phyloP scores from a whole-genome alignment of 2,797 vertebrate genomes.

The Miichthys miiuy region DNA sequence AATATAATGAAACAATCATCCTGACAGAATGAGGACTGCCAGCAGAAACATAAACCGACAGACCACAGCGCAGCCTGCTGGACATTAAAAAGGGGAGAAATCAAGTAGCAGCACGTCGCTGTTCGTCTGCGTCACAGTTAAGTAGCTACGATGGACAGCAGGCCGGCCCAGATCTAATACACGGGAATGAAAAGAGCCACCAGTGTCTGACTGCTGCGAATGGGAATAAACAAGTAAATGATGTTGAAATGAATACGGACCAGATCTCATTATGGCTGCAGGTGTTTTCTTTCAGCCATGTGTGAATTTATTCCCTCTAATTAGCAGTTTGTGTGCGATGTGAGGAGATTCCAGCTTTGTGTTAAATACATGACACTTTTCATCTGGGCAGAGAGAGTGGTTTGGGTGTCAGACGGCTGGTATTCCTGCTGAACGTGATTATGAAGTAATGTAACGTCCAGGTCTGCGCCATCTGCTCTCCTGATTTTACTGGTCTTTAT shows the following conservation, averaged over 20 bases:
- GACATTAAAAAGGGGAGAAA: constrained; percentile 16
- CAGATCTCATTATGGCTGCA: constrained; percentile 42
- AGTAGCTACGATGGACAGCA: constrained; percentile 20
- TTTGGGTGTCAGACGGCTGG: constrained; percentile 28
- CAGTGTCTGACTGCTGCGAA: neutral
- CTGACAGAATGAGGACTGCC: neutral
- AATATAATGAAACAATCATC: constrained; percentile 16
- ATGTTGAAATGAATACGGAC: constrained; percentile 45
- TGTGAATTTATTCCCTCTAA: constrained; percentile 45
- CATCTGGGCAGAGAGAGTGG: constrained; percentile 36
- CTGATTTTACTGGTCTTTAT: constrained; percentile 29
- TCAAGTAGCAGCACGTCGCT: neutral
- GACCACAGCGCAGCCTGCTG: neutral
- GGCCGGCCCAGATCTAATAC: neutral
- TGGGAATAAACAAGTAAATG: constrained; percentile 37
- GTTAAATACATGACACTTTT: constrained; percentile 53
- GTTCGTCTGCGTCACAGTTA: neutral
- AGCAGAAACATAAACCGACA: neutral
- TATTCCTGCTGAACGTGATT: constrained; percentile 44
- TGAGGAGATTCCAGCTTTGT: constrained; percentile 21
- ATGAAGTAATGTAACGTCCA: constrained; percentile 46
- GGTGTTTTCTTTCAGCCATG: constrained; percentile 50
- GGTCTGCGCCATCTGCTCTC: constrained; percentile 56
- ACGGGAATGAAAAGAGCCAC: constrained; percentile 21
- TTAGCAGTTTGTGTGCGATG: constrained; percentile 17